Base-by-base conservation (phyloP, 1,140 invertebrate species). In the Tetraneura akinire region DNA sequence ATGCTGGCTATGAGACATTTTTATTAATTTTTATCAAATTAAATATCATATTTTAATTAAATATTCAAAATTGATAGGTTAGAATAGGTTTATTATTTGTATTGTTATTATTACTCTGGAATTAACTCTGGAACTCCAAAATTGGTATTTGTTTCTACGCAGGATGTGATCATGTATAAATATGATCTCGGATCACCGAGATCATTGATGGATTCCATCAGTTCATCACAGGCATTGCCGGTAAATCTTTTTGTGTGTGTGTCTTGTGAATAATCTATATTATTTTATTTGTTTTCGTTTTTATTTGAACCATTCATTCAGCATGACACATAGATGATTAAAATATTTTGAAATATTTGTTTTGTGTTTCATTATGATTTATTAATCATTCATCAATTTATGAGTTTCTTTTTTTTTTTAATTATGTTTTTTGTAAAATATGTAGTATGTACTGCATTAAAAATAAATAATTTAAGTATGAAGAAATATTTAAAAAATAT, bases 101-200 rank as follows among this genome's bases (percentile, higher is more conserved):
- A 76, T 21, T 62, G 45, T 9, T 78, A 5, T 78, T 16, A 78
- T n/a, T n/a, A 78, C 42, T 78, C 53, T 78, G 74, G 74, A 78
- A 78, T n/a, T 16, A 78, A 78, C 42, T 78, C 53, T 78, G 74
- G 74, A 78, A 78, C 74, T 78, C 71, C 71, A 74, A 74, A 74
- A 74, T 60, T 78, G 74, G 74, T 78, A 60, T 78, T 78, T 78
- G 74, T 78, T 78, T 78, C 74, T 78, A 78, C 62, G 74, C 74
- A 78, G 74, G 74, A 78, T 78, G 74, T 78, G 74, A 78, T 55
- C 74, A 78, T 78, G 74, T 78, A 60, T 78, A 78, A 78, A 78
- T 78, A 60, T 78, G 74, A 78, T 78, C 74, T 78, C 55, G 74
- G 74, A 62, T 78, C 74, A 37, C 74, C 74, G 74, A 78, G 74